These are phyloP conservation scores for Rynchops niger DNA, from an alignment of 2,113 vertebrate species.

Conservation along the genomic window DNA sequence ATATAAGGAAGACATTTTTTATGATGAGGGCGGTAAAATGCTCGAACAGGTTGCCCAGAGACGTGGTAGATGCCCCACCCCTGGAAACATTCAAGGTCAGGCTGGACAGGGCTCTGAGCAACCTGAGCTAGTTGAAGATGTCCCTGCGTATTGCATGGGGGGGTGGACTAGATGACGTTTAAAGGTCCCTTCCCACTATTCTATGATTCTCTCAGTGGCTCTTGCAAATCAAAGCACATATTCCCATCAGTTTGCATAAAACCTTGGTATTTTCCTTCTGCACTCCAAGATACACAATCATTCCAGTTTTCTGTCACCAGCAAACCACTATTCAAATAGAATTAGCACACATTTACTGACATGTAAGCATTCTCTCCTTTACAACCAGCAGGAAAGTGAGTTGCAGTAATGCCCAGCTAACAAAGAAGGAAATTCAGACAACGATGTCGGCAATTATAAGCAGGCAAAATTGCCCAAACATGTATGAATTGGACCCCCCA, in stretches of 20 bases:
- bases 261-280: neutral
- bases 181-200: neutral
- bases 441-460: neutral
- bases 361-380: neutral
- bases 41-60: neutral
- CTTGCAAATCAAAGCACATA: neutral
- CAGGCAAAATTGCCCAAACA: neutral
- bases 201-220: neutral
- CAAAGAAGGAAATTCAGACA: neutral
- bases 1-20: neutral
- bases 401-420: neutral
- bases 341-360: neutral
- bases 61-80: neutral
- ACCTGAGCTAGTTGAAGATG: neutral
- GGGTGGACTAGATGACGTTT: neutral
- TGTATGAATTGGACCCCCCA: neutral
- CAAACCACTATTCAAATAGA: neutral
- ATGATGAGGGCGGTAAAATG: neutral
- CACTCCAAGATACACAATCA: neutral
- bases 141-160: neutral
- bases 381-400: neutral
- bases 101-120: neutral
- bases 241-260: neutral
- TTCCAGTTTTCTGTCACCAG: neutral
- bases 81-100: neutral